A percentile compares a stretch with the other conserved stretches of the same genome.
Evolutionary conservation across 2,888 invertebrate species (phyloP).

Genomic region (Euclidia mi): DNA sequence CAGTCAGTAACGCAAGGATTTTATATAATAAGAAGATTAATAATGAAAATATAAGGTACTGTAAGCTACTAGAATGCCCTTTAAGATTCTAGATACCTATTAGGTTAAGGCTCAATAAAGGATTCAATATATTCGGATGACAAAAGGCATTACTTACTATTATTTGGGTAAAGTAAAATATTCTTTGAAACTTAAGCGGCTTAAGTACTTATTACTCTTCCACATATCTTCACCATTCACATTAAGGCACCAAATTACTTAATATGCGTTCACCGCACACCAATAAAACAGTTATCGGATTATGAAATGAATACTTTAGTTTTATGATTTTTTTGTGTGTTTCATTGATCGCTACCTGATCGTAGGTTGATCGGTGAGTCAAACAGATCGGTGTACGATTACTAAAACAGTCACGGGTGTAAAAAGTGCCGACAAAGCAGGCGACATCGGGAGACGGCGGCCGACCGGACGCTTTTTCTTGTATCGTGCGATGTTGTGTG

Average conservation of each 20-base stretch:
- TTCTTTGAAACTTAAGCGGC: no score
- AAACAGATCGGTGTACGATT: constrained; percentile 83
- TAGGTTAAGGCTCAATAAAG: no score
- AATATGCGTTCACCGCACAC: constrained; percentile 31
- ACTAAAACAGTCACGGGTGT: constrained; percentile 86
- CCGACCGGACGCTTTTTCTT: constrained; percentile 74
- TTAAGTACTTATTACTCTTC: no score
- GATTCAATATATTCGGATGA: no score
- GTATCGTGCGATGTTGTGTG: constrained; percentile 49
- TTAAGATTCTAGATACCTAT: no score
- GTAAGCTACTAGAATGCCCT: no score
- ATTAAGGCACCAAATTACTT: constrained; percentile 40
- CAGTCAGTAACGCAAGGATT: no score
- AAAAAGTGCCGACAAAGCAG: constrained; percentile 87
- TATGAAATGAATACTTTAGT: constrained; percentile 56
- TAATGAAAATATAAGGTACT: no score
- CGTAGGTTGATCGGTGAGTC: constrained; percentile 68
- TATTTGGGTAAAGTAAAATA: no score
- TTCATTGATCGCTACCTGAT: constrained; percentile 83
- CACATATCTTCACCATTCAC: no score
- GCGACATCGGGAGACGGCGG: constrained; percentile 69
- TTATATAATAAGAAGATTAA: no score
- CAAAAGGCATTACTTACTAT: no score
- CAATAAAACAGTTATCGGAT: constrained; percentile 45
- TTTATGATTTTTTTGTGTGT: constrained; percentile 48